These are phyloP conservation scores for Dolichopus griseipennis DNA, from an alignment of 2,888 invertebrate species.

Conservation along the genomic window DNA sequence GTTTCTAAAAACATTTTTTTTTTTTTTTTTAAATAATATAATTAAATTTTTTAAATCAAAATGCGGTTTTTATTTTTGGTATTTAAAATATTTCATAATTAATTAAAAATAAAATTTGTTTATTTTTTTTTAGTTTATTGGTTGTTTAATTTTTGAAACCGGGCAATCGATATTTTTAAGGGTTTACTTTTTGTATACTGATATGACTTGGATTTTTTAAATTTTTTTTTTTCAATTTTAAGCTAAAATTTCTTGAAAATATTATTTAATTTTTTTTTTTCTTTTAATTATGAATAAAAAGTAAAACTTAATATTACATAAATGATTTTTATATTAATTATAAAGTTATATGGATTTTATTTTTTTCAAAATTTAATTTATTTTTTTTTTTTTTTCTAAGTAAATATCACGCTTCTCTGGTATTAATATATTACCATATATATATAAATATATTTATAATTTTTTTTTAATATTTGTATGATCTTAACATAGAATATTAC, in stretches of 20 bases:
- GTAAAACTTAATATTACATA: not conserved
- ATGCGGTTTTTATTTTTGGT: too few relatives aligned
- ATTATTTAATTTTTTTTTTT: not conserved
- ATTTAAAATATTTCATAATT: too few relatives aligned
- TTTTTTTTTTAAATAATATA: too few relatives aligned
- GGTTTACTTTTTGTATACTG: not conserved
- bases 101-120: not conserved
- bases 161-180: not conserved
- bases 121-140: not conserved
- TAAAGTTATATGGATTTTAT: not conserved
- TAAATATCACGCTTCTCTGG: conserved; percentile 6
- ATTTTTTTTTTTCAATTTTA: not conserved
- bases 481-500: too few relatives aligned
- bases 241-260: not conserved
- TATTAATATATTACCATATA: not conserved
- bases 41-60: too few relatives aligned
- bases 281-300: not conserved
- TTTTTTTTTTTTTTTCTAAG: not conserved
- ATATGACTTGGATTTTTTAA: not conserved
- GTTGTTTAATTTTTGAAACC: not conserved
- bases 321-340: not conserved
- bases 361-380: too few relatives aligned
- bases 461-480: not conserved
- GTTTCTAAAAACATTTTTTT: too few relatives aligned
- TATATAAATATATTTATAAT: not conserved